Percentiles rank a stretch among this genome's conserved stretches.
phyloP scores from a whole-genome alignment of 2,797 vertebrate species.

The Chiloscyllium punctatum region DNA sequence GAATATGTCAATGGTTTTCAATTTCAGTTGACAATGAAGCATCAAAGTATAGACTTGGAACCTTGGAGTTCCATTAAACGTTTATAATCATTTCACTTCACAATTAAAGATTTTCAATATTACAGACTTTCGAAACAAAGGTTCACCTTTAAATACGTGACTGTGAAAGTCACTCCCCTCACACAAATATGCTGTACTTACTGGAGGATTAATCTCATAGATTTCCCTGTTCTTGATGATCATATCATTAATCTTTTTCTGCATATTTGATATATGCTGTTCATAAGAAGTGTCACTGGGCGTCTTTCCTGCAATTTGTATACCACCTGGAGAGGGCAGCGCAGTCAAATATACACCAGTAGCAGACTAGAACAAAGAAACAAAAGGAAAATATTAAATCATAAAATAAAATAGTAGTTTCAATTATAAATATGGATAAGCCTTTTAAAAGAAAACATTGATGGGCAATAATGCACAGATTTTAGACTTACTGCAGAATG shows the following conservation, averaged over 20 bases:
- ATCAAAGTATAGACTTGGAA: neutral
- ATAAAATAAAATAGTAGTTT: neutral
- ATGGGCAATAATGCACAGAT: neutral
- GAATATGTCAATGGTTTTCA: neutral
- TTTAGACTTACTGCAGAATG: neutral
- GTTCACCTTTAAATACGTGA: neutral
- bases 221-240: conserved; percentile 90
- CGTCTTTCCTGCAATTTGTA: conserved; percentile 92
- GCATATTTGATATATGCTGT: conserved; percentile 85
- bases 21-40: neutral
- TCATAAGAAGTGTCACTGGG: conserved; percentile 83
- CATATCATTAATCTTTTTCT: conserved; percentile 95
- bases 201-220: conserved; percentile 86
- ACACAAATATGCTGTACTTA: conserved; percentile 55
- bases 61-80: neutral
- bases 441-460: neutral
- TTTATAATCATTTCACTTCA: neutral
- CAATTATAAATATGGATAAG: neutral
- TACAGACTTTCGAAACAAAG: neutral
- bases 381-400: neutral
- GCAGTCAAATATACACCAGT: conserved; percentile 91
- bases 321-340: conserved; percentile 82
- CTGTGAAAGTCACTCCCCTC: neutral
- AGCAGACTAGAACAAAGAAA: conserved; percentile 73
- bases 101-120: neutral